Evolutionary conservation across 1,140 invertebrate genomes (phyloP), one percentile per base, ranked within the genome.

Genomic region (Cardiocondyla obscurior): DNA sequence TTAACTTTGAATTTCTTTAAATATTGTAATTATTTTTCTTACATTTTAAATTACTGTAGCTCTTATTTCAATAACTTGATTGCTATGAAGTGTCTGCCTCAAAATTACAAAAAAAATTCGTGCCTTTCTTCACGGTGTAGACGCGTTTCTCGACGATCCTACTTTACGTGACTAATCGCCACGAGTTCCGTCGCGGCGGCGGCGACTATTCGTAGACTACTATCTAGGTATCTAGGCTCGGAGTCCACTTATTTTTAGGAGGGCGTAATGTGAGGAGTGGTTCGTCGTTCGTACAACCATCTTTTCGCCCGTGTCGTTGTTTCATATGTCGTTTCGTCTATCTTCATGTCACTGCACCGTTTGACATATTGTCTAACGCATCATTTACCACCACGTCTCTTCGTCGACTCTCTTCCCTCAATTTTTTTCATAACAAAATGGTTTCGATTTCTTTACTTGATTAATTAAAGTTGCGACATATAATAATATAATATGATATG

Each of bases 171-270:
- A 92, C 87, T 91, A 91, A 90, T 91, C 67, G 76, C 88, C 89
- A 91, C 90, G 87, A 92, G 91, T 91, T 90, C 85, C 83, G 88
- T 86, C 85, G 84, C 88, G 89, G 88, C 89, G 90, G 83, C 86
- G 72, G 85, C 53, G 53, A 92, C 92, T 93, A 93, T 93, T 94
- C 92, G 93, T 94, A 93, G 92, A 92, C 86, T 87, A 92, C 92
- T 93, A 94, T 94, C 93, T 94, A 94, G 94, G 94, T 94, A 94
- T 94, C 93, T 94, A 94, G 94, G 94, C 93, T 93, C 92, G 91
- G 90, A 93, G 92, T 94, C 90, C 90, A 88, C 81, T 91, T 94
- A 94, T 93, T 94, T 94, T 94, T 94, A 93, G 90, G 91, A 92
- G 85, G 90, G 89, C 93, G 93, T 94, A 94, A 94, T 90, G 93